phyloP scores from a whole-genome alignment of 2,797 vertebrate species.

The Enteromius mattozi region DNA sequence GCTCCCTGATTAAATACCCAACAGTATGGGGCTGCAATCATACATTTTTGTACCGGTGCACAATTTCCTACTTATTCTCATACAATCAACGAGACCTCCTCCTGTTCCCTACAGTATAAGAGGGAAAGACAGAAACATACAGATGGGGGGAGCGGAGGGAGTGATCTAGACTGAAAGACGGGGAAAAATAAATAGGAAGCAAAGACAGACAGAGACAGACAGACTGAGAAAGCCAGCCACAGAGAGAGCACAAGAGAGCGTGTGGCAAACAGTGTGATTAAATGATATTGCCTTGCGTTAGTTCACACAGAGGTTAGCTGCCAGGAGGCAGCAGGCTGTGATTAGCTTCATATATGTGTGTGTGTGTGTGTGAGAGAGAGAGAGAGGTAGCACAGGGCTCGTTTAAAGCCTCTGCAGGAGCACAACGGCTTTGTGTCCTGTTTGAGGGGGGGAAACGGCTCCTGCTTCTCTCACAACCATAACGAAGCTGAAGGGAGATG shows the following conservation, averaged over 20 bases:
- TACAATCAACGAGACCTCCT: constrained; percentile 60
- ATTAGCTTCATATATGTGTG: constrained; percentile 72
- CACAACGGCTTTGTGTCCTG: constrained; percentile 67
- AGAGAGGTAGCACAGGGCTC: constrained; percentile 17
- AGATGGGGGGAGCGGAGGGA: constrained; percentile 4
- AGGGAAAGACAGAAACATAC: constrained; percentile 40
- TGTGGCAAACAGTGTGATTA: constrained; percentile 79
- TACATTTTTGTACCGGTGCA: constrained; percentile 62
- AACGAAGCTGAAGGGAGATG: constrained; percentile 66
- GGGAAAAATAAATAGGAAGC: constrained; percentile 35
- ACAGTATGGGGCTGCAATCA: constrained; percentile 52
- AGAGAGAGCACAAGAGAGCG: constrained; percentile 48
- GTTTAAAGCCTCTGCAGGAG: constrained; percentile 61
- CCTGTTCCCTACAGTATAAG: constrained; percentile 39
- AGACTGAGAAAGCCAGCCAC: constrained; percentile 65
- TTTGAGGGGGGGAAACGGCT: constrained; percentile 63
- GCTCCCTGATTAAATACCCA: constrained; percentile 59
- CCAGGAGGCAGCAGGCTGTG: constrained; percentile 77
- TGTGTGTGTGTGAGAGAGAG: constrained; percentile 51
- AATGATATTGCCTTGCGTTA: constrained; percentile 85
- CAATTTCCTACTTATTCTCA: constrained; percentile 70
- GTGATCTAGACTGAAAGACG: constrained; percentile 8
- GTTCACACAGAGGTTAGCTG: constrained; percentile 86
- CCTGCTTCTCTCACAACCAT: constrained; percentile 64
- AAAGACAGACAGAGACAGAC: constrained; percentile 34